Evolutionary conservation across 2,888 invertebrate genomes (phyloP).

Genomic region (Cremastinae sp.): DNA sequence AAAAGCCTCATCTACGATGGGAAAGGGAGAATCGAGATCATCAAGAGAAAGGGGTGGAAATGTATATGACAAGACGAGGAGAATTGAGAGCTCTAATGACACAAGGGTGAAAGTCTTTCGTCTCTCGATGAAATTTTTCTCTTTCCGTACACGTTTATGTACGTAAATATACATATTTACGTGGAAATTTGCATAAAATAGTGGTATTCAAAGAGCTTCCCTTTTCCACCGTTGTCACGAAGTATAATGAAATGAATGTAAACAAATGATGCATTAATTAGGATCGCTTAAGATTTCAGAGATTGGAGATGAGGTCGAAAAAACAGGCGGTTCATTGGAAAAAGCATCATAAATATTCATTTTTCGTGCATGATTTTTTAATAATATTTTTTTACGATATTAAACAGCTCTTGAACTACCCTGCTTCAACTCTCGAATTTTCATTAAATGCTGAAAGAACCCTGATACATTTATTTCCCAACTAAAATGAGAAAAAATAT

Average conservation of each 20-base stretch:
- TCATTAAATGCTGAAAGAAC: too few species aligned
- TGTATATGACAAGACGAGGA: conserved; percentile 43
- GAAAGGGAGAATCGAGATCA: conserved; percentile 17
- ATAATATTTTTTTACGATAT: conserved; percentile 1
- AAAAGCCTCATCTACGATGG: conserved; percentile 28
- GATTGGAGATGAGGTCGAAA: conserved; percentile 23
- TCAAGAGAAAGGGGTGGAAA: conserved; percentile 10
- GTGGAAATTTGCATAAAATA: conserved; percentile 77
- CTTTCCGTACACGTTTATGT: conserved; percentile 43
- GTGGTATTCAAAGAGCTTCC: conserved; percentile 65
- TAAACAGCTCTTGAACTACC: neutral
- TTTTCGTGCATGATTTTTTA: conserved; percentile 15
- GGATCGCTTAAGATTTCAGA: conserved; percentile 66
- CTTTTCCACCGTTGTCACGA: conserved; percentile 33
- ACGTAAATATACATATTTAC: conserved; percentile 16
- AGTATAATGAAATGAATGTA: conserved; percentile 79
- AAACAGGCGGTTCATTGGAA: conserved; percentile 16
- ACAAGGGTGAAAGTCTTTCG: conserved; percentile 47
- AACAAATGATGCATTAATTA: conserved; percentile 79
- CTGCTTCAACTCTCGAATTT: conserved; percentile 4
- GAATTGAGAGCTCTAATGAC: conserved; percentile 49
- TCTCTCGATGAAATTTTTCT: conserved; percentile 63
- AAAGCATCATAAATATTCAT: conserved; percentile 40
- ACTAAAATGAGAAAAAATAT: too few species aligned
- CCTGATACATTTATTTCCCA: too few species aligned